Evolutionary conservation across 2,113 vertebrate genomes (phyloP).

Genomic region (Atherinomorus stipes): DNA sequence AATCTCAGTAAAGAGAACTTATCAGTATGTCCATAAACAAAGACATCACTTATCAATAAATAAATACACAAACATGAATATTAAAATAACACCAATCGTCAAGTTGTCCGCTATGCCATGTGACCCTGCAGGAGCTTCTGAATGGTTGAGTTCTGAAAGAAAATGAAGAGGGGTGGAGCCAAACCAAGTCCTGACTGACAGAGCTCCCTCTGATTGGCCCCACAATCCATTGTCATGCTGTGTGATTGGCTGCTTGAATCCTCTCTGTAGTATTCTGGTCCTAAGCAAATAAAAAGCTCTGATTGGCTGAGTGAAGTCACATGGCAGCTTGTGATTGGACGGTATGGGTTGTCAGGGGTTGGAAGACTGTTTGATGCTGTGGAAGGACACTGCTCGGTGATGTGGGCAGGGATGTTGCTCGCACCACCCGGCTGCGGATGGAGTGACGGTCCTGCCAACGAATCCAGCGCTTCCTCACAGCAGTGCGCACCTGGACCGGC

Average conservation of each 20-base stretch:
- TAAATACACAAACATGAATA: no score
- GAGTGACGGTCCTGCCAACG: constrained; percentile 66
- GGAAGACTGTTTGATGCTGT: constrained; percentile 67
- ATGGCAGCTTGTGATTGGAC: background rate
- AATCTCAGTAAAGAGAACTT: no score
- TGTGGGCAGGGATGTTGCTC: constrained; percentile 53
- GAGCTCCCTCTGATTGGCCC: background rate
- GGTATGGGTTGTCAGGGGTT: constrained; percentile 33
- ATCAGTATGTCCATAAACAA: no score
- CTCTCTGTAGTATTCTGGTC: background rate
- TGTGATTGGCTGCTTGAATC: constrained; percentile 7
- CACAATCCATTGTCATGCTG: background rate
- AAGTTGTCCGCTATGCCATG: no score
- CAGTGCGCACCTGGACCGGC: constrained; percentile 46
- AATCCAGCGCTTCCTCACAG: constrained; percentile 57
- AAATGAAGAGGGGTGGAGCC: background rate
- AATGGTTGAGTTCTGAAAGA: no score
- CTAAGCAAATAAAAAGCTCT: background rate
- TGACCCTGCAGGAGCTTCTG: no score
- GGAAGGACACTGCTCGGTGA: constrained; percentile 61
- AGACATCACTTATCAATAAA: no score
- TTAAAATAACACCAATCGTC: no score
- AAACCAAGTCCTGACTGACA: background rate
- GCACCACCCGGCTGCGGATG: constrained; percentile 47
- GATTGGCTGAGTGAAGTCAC: background rate